Conservation (phyloP, 2,113 vertebrate species). For the Origma solitaria region DNA sequence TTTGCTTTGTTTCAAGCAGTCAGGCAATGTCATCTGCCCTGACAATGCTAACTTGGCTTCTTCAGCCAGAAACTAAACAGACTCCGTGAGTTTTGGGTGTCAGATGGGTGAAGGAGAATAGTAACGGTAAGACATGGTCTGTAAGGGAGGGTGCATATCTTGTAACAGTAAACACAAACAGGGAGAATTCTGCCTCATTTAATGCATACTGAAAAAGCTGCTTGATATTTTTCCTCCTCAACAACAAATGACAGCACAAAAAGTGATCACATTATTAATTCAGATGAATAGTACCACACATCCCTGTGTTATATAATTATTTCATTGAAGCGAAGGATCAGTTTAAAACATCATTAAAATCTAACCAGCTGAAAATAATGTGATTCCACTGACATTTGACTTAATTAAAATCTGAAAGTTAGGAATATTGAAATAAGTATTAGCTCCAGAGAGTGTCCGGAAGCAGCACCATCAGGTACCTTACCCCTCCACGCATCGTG, state of each 20-base stretch:
- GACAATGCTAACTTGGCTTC: neutral
- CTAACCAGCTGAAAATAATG: conserved; percentile 9
- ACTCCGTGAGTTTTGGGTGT: neutral
- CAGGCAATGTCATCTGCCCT: neutral
- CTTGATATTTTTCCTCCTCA: neutral
- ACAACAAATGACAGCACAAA: neutral
- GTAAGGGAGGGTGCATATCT: neutral
- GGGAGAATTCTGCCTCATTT: neutral
- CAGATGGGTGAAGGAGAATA: neutral
- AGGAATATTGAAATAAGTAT: neutral
- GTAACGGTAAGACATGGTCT: neutral
- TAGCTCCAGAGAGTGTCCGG: neutral
- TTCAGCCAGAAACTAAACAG: neutral
- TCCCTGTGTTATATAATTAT: neutral
- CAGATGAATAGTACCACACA: neutral
- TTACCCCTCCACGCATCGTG: accelerated
- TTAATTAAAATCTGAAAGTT: conserved; percentile 27
- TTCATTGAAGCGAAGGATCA: conserved; percentile 19
- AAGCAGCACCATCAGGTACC: neutral
- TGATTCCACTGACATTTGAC: conserved; percentile 31
- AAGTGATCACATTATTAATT: neutral
- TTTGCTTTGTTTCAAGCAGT: neutral
- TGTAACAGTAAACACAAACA: neutral
- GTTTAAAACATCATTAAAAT: conserved; percentile 48
- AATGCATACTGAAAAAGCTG: neutral